These are phyloP conservation scores for Rana temporaria DNA, from an alignment of 2,113 vertebrate genomes.

Conservation along the genomic window DNA sequence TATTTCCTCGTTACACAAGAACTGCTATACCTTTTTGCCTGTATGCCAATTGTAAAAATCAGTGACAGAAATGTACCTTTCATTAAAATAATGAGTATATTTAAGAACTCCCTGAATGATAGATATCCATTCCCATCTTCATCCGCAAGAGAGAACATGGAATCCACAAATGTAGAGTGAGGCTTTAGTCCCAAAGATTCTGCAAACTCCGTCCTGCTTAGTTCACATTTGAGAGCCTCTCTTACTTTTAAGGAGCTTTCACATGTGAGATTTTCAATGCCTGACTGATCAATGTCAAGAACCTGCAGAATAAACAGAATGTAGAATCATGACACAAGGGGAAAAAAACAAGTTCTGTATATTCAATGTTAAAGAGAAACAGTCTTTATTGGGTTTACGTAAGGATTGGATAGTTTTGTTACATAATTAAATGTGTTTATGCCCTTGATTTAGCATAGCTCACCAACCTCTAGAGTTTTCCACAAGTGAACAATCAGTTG, in stretches of 20 bases:
- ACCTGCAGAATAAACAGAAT: conserved; percentile 68
- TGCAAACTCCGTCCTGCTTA: conserved; percentile 81
- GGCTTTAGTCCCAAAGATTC: conserved; percentile 81
- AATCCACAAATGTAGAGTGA: conserved; percentile 85
- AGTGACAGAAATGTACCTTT: conserved; percentile 72
- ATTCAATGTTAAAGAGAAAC: neutral
- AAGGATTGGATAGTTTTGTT: too few relatives aligned
- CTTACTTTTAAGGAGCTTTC: conserved; percentile 72
- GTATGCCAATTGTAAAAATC: neutral
- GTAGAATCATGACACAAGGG: neutral
- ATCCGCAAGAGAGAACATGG: conserved; percentile 90
- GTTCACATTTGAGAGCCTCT: conserved; percentile 83
- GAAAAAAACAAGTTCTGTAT: neutral
- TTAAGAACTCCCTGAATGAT: conserved; percentile 87
- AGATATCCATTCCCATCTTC: conserved; percentile 89
- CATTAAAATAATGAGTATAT: conserved; percentile 89
- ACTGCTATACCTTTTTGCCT: too few relatives aligned
- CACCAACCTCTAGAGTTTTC: too few relatives aligned
- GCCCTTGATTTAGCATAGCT: too few relatives aligned
- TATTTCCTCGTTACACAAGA: too few relatives aligned
- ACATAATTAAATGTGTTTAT: too few relatives aligned
- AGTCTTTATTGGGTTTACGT: too few relatives aligned
- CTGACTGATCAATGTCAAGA: conserved; percentile 80
- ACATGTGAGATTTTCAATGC: conserved; percentile 76
- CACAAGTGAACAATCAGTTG: too few relatives aligned